Base-by-base conservation (phyloP, 2,888 invertebrate genomes). In the Metellina segmentata region DNA sequence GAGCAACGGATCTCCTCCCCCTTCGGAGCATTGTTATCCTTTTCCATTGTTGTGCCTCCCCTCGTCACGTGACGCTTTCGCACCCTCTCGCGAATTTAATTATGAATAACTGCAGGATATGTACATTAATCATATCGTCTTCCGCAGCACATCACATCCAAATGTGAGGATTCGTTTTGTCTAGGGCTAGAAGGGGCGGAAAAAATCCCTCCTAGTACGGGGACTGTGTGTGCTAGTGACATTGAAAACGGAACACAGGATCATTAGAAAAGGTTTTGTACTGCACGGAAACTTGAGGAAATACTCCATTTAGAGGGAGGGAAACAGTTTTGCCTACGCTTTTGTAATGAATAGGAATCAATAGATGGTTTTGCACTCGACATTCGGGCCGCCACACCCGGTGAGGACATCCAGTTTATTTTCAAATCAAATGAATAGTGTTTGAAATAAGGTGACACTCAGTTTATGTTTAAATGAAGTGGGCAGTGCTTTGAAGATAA, bases 91-190 rank as follows among this genome's bases (percentile, higher is more conserved):
- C 81, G 83, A 78, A 91, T 83, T 91, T 87, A 86, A 91, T 86
- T 91, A 86, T 83, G 86, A 85, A 81, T 81, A 81, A 81, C 79
- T 86, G 75, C 75, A 19, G 16, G 77, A 77, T 53, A 78, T 78
- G 49, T 83, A 49, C 91, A 91, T 91, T 87, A 91, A 91, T 91
- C 87, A 87, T 91, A 83, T 53, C 75, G 82, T 87, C 71, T 82
- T 87, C 83, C 61, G 69, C 77, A 69, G 75, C 74, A 75, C 77
- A 82, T 82, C 89, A 89, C 82, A 48, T 82, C 82, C 89, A 89
- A 89, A 89, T 89, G 81, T 19, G 61, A 61, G 19, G 70, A 74
- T 61, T 72, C 61, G 74, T 85, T 74, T 85, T 72, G 52, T n/a
- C 52, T 74, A 53, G 16, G 85, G 16, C 51, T 52, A 52, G 72